These are phyloP conservation scores for Drosophila tropicalis DNA, from an alignment of 1,140 invertebrate species.

Conservation along the genomic window DNA sequence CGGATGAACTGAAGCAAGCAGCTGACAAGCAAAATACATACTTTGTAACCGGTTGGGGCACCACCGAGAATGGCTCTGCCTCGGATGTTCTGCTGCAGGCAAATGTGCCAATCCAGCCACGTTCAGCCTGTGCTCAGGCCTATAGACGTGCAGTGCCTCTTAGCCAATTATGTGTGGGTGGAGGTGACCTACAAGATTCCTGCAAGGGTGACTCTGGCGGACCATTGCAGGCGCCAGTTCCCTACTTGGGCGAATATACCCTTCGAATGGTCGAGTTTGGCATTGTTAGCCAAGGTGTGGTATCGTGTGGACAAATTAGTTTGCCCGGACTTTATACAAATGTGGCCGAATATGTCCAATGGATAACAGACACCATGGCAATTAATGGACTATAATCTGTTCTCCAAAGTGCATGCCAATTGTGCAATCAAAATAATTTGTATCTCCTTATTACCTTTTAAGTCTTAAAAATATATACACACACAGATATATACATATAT, in stretches of 20 bases:
- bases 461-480: neutral
- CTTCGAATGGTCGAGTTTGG: constrained; percentile 79
- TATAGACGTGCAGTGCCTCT: constrained; percentile 44
- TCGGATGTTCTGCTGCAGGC: constrained; percentile 71
- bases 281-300: constrained; percentile 85
- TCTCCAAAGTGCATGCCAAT: neutral
- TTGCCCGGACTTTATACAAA: constrained; percentile 83
- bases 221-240: constrained; percentile 66
- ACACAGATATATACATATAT: neutral
- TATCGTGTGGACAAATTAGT: constrained; percentile 80
- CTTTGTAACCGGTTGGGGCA: constrained; percentile 85
- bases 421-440: constrained; percentile 17
- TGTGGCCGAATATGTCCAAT: constrained; percentile 80
- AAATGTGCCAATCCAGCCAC: constrained; percentile 49
- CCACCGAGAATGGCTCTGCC: constrained; percentile 64
- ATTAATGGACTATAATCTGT: constrained; percentile 45
- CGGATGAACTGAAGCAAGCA: constrained; percentile 76
- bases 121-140: constrained; percentile 42
- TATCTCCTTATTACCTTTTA: constrained; percentile 7
- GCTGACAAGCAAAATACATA: constrained; percentile 74
- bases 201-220: constrained; percentile 85
- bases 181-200: constrained; percentile 84
- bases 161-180: constrained; percentile 68
- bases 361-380: constrained; percentile 83
- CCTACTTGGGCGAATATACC: constrained; percentile 48